Percentiles rank a stretch among this genome's conserved stretches.
phyloP scores from a whole-genome alignment of 2,888 invertebrate species.

The Rapana venosa region DNA sequence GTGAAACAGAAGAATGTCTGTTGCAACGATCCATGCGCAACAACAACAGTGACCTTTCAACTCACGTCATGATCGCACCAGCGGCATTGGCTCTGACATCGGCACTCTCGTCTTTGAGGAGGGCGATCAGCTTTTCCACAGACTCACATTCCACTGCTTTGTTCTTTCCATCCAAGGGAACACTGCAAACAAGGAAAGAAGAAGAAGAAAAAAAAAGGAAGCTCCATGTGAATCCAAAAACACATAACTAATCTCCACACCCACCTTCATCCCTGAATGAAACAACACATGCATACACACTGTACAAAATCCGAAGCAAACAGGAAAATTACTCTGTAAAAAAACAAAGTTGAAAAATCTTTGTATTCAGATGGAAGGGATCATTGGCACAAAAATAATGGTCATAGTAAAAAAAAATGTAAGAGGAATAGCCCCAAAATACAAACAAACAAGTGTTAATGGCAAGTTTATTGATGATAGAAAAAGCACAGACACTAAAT shows the following conservation, averaged over 20 bases:
- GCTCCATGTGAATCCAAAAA: neutral
- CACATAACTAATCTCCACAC: neutral
- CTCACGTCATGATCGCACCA: constrained; percentile 77
- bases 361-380: too few relatives aligned
- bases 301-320: too few relatives aligned
- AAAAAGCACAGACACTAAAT: too few relatives aligned
- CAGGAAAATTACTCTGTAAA: too few relatives aligned
- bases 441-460: too few relatives aligned
- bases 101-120: constrained; percentile 70
- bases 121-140: constrained; percentile 69
- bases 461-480: too few relatives aligned
- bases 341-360: too few relatives aligned
- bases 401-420: too few relatives aligned
- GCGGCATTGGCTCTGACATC: constrained; percentile 76
- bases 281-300: neutral
- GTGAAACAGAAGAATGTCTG: too few relatives aligned
- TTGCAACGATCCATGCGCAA: too few relatives aligned
- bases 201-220: neutral
- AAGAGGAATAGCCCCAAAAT: too few relatives aligned
- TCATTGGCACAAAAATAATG: too few relatives aligned
- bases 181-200: constrained; percentile 61
- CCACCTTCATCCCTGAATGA: neutral
- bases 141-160: constrained; percentile 76
- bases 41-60: constrained; percentile 15
- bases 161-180: constrained; percentile 77